A percentile compares a stretch with the other conserved stretches of the same genome.
Evolutionary conservation across 2,888 invertebrate species (phyloP).

Genomic region (Cheilosia grossa): DNA sequence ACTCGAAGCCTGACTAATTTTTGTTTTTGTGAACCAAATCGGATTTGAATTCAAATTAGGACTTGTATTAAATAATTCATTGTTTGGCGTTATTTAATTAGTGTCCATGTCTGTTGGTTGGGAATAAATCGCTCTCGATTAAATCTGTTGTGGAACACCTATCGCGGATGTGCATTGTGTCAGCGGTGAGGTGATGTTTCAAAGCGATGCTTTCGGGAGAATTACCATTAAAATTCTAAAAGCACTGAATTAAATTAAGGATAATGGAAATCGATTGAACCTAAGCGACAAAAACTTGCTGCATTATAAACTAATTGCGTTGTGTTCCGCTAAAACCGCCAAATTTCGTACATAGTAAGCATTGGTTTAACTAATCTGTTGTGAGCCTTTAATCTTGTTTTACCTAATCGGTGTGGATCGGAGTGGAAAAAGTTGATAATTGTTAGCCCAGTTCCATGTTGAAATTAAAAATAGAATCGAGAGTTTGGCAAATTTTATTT

Average conservation of each 20-base stretch:
- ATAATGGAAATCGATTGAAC: neutral
- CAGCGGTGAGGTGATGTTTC: neutral
- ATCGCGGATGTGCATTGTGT: neutral
- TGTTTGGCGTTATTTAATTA: neutral
- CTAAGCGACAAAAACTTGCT: too few species aligned
- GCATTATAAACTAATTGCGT: too few species aligned
- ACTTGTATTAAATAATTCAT: constrained; percentile 14
- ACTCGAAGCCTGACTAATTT: neutral
- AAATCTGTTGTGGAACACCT: neutral
- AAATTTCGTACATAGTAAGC: too few species aligned
- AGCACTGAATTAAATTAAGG: neutral
- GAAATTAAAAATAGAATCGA: too few species aligned
- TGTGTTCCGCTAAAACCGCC: too few species aligned
- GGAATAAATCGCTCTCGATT: constrained; percentile 17
- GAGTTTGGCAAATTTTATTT: too few species aligned
- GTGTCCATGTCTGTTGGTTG: neutral
- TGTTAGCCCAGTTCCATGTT: too few species aligned
- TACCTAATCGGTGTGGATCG: too few species aligned
- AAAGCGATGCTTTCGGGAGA: neutral
- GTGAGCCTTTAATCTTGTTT: too few species aligned
- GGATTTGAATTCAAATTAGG: constrained; percentile 8
- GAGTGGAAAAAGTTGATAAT: too few species aligned
- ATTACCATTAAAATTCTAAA: neutral
- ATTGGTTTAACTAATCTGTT: too few species aligned
- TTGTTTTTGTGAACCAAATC: neutral